Percentiles rank a stretch among this genome's conserved stretches.
Conservation (phyloP, 2,888 invertebrate species). For the Hirtodrosophila duncani region DNA sequence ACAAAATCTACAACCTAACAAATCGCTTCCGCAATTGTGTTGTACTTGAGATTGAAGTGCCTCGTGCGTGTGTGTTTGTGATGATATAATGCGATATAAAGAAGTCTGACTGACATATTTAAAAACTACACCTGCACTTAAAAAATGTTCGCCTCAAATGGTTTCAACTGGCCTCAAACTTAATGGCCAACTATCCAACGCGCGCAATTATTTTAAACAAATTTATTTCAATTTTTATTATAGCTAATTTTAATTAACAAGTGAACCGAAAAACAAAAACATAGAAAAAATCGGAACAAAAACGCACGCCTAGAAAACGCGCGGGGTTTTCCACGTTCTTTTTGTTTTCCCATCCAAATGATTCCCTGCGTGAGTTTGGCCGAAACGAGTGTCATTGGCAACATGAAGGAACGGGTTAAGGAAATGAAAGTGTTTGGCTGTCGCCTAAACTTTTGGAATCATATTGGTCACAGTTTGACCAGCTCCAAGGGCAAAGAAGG, state of each 20-base stretch:
- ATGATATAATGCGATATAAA: too few relatives aligned
- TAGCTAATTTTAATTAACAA: too few relatives aligned
- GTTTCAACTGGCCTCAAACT: conserved; percentile 9
- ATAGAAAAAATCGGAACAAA: conserved; percentile 6
- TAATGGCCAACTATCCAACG: conserved; percentile 10
- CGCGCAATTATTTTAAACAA: conserved; percentile 6
- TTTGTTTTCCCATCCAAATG: conserved; percentile 63
- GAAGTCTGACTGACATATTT: conserved; percentile 14
- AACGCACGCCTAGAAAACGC: conserved; percentile 9
- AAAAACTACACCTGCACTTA: background rate
- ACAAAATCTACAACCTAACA: too few relatives aligned
- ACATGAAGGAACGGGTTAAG: conserved; percentile 80
- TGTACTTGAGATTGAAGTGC: conserved; percentile 27
- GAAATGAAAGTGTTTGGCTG: conserved; percentile 80
- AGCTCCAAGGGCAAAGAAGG: conserved; percentile 77
- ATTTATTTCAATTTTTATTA: too few relatives aligned
- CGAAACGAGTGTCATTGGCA: conserved; percentile 79
- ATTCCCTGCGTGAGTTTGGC: conserved; percentile 79
- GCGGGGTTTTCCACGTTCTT: conserved; percentile 3
- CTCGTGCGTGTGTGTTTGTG: background rate
- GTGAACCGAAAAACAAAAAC: conserved; percentile 9
- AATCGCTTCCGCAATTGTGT: conserved; percentile 27
- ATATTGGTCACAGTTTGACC: conserved; percentile 78
- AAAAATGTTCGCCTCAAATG: conserved; percentile 19
- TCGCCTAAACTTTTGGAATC: conserved; percentile 80